phyloP scores from a whole-genome alignment of 2,113 vertebrate species.

The Corythaeola cristata region DNA sequence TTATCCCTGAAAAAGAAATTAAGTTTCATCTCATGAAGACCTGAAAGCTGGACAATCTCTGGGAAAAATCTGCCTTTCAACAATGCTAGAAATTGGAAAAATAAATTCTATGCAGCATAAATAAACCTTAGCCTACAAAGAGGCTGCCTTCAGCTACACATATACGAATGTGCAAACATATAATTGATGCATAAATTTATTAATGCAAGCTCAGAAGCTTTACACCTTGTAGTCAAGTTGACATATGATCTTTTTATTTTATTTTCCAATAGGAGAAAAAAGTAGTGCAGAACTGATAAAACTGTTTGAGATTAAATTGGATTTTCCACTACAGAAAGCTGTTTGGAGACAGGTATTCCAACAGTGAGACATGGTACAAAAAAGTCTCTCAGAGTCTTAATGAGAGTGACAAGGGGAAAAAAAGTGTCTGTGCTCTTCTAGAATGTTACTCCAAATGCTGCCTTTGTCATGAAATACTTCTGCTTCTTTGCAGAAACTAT shows the following conservation, averaged over 20 bases:
- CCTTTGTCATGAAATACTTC: slow-evolving; percentile 48
- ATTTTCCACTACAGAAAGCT: slow-evolving; percentile 75
- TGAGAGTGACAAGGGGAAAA: slow-evolving; percentile 49
- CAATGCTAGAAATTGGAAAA: slow-evolving; percentile 1
- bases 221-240: slow-evolving; percentile 64
- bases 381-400: slow-evolving; percentile 60
- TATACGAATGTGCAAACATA: slow-evolving; percentile 52
- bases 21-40: slow-evolving; percentile 3
- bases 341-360: slow-evolving; percentile 69
- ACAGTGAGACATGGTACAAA: slow-evolving; percentile 14
- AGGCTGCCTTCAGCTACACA: slow-evolving; percentile 44
- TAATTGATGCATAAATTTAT: slow-evolving; percentile 71
- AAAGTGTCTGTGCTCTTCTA: background rate
- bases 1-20: slow-evolving; percentile 19
- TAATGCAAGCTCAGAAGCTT: slow-evolving; percentile 68
- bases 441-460: slow-evolving; percentile 21
- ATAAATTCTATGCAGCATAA: slow-evolving; percentile 14
- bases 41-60: slow-evolving; percentile 21
- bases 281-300: slow-evolving; percentile 69
- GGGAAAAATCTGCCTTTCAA: slow-evolving; percentile 37
- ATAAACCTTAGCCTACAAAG: slow-evolving; percentile 39
- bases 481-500: slow-evolving; percentile 26
- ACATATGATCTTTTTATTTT: slow-evolving; percentile 72
- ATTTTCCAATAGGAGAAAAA: slow-evolving; percentile 69
- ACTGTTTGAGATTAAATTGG: slow-evolving; percentile 75